Evolutionary conservation across 2,113 vertebrate species (phyloP).

Genomic region (Sylvilagus bachmani): DNA sequence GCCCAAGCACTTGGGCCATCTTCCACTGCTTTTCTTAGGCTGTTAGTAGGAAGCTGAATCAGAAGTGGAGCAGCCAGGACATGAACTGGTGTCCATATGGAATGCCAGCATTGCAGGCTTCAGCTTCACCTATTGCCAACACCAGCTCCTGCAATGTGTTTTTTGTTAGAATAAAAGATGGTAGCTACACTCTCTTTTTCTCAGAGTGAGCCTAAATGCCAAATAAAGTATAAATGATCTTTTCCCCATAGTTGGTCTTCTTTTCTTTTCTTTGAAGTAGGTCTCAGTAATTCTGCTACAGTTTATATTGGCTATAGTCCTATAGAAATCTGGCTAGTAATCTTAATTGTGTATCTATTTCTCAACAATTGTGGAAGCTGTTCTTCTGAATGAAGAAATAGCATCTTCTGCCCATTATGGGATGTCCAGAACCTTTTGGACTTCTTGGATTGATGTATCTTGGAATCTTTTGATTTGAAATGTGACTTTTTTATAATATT

Average conservation of each 20-base stretch:
- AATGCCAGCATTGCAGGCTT: no score
- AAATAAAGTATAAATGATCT: not conserved
- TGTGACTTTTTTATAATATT: slow-evolving; percentile 45
- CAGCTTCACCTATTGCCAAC: no score
- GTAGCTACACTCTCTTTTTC: slow-evolving; percentile 8
- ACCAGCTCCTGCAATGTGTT: not conserved
- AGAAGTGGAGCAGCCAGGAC: no score
- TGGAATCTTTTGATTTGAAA: slow-evolving; percentile 62
- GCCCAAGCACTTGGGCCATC: no score
- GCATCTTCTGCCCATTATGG: not conserved
- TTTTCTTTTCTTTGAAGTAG: not conserved
- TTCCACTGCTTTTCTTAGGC: no score
- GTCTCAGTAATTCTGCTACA: not conserved
- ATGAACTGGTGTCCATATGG: no score
- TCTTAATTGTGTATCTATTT: not conserved
- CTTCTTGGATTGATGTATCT: slow-evolving; percentile 20
- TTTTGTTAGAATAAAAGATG: slow-evolving; percentile 12
- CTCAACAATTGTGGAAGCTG: not conserved
- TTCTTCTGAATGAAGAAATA: not conserved
- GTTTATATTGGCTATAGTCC: slow-evolving; percentile 7
- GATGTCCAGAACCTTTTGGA: slow-evolving; percentile 8
- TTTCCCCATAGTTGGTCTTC: not conserved
- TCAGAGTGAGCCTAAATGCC: not conserved
- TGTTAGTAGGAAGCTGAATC: no score
- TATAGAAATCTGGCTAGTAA: slow-evolving; percentile 22